Evolutionary conservation across 2,113 vertebrate genomes (phyloP).

Genomic region (Sylvicapra grimmia): DNA sequence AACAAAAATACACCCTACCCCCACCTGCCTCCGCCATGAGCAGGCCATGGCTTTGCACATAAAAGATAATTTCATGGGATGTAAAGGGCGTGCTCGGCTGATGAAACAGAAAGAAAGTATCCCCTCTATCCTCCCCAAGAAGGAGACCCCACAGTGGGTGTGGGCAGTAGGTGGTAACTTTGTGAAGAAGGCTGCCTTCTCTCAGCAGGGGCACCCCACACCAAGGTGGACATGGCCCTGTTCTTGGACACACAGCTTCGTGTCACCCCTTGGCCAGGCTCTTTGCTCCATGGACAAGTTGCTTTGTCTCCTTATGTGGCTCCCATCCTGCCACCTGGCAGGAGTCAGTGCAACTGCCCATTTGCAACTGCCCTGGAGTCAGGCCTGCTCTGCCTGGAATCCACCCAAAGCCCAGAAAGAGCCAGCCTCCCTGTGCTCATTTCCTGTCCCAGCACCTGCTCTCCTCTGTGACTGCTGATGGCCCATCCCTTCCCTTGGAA

Average conservation of each 20-base stretch:
- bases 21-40: rapidly evolving
- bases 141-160: background rate
- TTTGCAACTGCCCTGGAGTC: background rate
- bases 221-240: rapidly evolving
- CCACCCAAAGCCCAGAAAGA: background rate
- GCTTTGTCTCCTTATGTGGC: background rate
- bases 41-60: background rate
- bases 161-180: background rate
- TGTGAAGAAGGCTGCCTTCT: background rate
- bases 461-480: background rate
- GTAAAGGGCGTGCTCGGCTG: background rate
- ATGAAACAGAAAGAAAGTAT: background rate
- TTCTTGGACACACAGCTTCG: background rate
- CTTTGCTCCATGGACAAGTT: no score
- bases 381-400: background rate
- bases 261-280: no score
- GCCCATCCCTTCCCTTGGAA: background rate
- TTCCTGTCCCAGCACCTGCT: background rate
- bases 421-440: background rate
- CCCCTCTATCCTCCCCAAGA: background rate
- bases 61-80: background rate
- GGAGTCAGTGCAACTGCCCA: background rate
- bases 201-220: background rate
- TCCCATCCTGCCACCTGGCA: background rate
- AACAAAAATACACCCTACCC: background rate